phyloP scores from a whole-genome alignment of 2,888 invertebrate genomes.

The Chymomyza caudatula region DNA sequence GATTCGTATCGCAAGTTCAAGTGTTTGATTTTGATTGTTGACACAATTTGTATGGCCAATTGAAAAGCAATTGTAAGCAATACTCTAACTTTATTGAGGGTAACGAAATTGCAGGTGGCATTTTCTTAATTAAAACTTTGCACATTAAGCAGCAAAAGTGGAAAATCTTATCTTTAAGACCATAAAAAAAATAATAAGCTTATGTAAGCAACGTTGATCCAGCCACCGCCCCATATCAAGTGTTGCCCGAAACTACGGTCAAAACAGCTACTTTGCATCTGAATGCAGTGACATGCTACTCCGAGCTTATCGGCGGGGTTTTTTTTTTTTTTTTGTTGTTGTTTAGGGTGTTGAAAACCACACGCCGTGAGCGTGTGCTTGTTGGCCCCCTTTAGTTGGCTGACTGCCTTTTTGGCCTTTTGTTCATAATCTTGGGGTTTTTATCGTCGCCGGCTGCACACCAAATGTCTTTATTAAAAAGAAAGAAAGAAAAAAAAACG shows the following conservation, averaged over 20 bases:
- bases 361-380: constrained; percentile 45
- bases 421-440: constrained; percentile 74
- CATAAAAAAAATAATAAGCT: constrained; percentile 37
- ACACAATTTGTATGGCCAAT: constrained; percentile 47
- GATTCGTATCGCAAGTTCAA: constrained; percentile 38
- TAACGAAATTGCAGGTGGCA: not conserved
- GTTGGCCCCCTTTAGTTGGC: constrained; percentile 7
- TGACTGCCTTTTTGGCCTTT: constrained; percentile 29
- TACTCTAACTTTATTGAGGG: not conserved
- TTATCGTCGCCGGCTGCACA: constrained; percentile 68
- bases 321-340: not conserved
- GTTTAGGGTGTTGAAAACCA: constrained; percentile 39
- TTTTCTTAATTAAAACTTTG: constrained; percentile 45
- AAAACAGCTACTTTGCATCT: constrained; percentile 41
- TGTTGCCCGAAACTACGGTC: constrained; percentile 18
- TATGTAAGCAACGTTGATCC: not conserved
- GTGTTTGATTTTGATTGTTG: constrained; percentile 47
- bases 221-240: constrained; percentile 21
- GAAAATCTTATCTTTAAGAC: constrained; percentile 49
- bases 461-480: constrained; percentile 72
- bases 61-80: constrained; percentile 47
- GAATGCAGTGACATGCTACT: constrained; percentile 29
- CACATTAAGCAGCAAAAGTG: constrained; percentile 30
- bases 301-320: constrained; percentile 35
- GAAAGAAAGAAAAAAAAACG: constrained; percentile 41